Conservation (phyloP, 2,888 invertebrate species). For the Hartigia nigra region DNA sequence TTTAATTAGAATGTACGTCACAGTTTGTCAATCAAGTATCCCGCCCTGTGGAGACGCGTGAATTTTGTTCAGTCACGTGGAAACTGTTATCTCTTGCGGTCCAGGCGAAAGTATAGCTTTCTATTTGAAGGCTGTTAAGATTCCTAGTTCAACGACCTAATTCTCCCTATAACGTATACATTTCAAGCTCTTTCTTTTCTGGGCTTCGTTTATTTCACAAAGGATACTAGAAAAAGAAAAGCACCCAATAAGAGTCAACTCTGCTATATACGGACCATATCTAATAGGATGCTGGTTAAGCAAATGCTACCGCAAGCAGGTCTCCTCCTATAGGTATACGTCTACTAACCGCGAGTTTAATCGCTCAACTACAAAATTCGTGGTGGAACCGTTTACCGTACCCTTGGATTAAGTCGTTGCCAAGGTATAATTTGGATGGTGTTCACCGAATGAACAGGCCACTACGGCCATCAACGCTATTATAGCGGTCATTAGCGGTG, state of each 20-base stretch:
- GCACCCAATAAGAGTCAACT: not conserved
- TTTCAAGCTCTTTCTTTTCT: not conserved
- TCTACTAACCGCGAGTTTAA: conserved; percentile 7
- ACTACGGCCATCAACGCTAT: conserved; percentile 5
- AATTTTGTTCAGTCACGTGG: not conserved
- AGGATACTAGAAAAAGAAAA: not conserved
- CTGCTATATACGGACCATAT: not conserved
- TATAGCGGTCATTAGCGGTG: conserved; percentile 9
- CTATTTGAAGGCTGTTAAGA: not conserved
- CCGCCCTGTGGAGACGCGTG: not conserved
- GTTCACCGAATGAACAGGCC: conserved; percentile 8
- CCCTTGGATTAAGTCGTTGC: conserved; percentile 14
- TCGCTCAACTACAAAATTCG: conserved; percentile 5
- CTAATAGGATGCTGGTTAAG: conserved; percentile 3
- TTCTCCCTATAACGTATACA: not conserved
- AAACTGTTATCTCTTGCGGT: not conserved
- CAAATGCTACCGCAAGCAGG: conserved; percentile 5
- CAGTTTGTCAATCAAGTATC: not conserved
- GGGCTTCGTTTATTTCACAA: not conserved
- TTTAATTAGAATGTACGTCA: not conserved
- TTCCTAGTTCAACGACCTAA: not conserved
- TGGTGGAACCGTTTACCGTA: conserved; percentile 13
- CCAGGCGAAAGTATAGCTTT: not conserved
- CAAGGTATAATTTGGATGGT: conserved; percentile 13
- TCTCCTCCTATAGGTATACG: not conserved